Percentiles rank a stretch among this genome's conserved stretches.
These are phyloP conservation scores for Calephelis virginiensis DNA, from an alignment of 1,140 invertebrate species.

Conservation along the genomic window DNA sequence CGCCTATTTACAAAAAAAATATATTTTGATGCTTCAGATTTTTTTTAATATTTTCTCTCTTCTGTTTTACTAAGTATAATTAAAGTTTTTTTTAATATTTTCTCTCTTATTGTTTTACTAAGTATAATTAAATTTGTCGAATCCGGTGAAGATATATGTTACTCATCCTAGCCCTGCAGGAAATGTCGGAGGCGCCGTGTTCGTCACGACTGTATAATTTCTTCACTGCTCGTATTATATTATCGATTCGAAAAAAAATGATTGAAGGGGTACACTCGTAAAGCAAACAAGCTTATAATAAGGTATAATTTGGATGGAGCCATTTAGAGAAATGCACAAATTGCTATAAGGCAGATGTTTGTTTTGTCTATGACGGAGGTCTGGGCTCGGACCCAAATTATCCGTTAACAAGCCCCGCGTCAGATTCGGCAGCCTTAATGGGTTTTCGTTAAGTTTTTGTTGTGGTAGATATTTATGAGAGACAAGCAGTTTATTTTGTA, in stretches of 20 bases:
- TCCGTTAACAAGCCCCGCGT: constrained; percentile 77
- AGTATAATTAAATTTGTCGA: too few relatives aligned
- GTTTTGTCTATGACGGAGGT: constrained; percentile 78
- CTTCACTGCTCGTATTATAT: constrained; percentile 69
- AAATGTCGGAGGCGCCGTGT: constrained; percentile 60
- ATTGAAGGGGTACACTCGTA: constrained; percentile 75
- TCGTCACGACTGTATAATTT: constrained; percentile 68
- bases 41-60: too few relatives aligned
- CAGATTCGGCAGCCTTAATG: constrained; percentile 78
- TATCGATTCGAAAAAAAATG: constrained; percentile 75
- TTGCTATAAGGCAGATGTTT: constrained; percentile 73
- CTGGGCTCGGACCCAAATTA: constrained; percentile 60
- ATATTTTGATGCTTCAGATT: too few relatives aligned
- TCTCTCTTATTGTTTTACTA: too few relatives aligned
- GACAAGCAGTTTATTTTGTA: constrained; percentile 57
- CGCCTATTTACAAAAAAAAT: too few relatives aligned
- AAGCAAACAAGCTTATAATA: constrained; percentile 79
- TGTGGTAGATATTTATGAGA: constrained; percentile 69
- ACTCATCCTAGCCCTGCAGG: constrained; percentile 36
- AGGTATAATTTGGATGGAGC: constrained; percentile 75
- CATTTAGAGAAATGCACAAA: constrained; percentile 78
- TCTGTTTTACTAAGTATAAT: too few relatives aligned
- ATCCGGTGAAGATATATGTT: too few relatives aligned
- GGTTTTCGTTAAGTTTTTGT: constrained; percentile 77
- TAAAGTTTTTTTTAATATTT: too few relatives aligned